Conservation (phyloP, 2,888 invertebrate genomes). For the Pristionchus japonicus region DNA sequence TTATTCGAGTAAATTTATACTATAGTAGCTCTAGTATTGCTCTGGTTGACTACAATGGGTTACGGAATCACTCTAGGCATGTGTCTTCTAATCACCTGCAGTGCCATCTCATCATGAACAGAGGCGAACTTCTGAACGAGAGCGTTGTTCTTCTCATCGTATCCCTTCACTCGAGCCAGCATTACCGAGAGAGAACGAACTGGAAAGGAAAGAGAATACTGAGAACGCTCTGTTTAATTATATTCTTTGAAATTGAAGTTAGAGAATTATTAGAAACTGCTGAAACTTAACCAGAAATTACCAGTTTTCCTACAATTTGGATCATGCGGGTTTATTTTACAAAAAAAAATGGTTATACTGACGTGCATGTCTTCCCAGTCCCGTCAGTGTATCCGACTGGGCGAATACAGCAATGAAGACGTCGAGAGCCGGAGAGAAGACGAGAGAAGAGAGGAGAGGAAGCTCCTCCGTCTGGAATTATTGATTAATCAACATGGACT, state of each 20-base stretch:
- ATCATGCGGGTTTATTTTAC: no score
- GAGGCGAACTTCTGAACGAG: slow-evolving; percentile 20
- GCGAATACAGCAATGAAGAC: slow-evolving; percentile 42
- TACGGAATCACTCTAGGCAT: not conserved
- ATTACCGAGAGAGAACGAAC: slow-evolving; percentile 30
- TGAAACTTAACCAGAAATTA: no score
- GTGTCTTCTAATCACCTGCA: slow-evolving; percentile 33
- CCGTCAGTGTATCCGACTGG: not conserved
- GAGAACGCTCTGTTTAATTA: no score
- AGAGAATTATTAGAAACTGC: no score
- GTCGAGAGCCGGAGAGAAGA: slow-evolving; percentile 22
- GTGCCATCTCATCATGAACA: slow-evolving; percentile 37
- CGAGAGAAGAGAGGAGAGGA: slow-evolving; percentile 8
- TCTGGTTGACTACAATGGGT: no score
- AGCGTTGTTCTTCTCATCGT: not conserved
- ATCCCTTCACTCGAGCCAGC: not conserved
- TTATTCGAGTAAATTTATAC: no score
- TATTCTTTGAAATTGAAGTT: no score
- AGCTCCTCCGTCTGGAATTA: slow-evolving; percentile 2
- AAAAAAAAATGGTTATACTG: not conserved
- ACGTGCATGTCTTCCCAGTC: slow-evolving; percentile 19
- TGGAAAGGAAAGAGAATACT: no score
- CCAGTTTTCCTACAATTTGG: no score
- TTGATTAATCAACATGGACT: no score
- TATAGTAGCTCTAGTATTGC: no score